A percentile compares a stretch with the other conserved stretches of the same genome.
Conservation (phyloP, 2,113 vertebrate species). For the Tetrao urogallus region DNA sequence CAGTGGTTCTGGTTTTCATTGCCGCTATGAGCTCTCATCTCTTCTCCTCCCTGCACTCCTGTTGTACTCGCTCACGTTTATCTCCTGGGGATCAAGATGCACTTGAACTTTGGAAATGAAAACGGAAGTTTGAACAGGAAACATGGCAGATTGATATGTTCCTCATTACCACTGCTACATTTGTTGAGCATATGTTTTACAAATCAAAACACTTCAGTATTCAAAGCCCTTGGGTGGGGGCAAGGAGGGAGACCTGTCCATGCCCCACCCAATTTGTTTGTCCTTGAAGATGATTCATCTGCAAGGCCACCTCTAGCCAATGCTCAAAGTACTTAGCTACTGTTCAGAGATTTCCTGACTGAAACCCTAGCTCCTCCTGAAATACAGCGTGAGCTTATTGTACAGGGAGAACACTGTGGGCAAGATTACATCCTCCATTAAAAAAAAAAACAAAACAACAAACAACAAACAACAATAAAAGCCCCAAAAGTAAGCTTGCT, state of each 20-base stretch:
- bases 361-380: background rate
- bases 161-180: conserved; percentile 51
- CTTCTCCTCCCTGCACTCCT: background rate
- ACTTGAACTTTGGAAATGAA: conserved; percentile 65
- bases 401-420: background rate
- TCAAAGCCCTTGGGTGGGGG: background rate
- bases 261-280: background rate
- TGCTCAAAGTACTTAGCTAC: background rate
- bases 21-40: background rate
- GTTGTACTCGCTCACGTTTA: conserved; percentile 21
- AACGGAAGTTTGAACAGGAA: conserved; percentile 64
- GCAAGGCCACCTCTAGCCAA: background rate
- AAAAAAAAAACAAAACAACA: background rate
- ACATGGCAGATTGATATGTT: conserved; percentile 48
- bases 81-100: conserved; percentile 37
- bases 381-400: background rate
- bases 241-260: conserved; percentile 1
- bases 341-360: background rate
- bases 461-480: background rate
- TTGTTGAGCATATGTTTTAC: conserved; percentile 59
- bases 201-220: conserved; percentile 49
- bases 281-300: background rate
- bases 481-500: background rate
- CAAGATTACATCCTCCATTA: background rate
- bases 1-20: background rate